Evolutionary conservation across 2,113 vertebrate genomes (phyloP).

Genomic region (Tricholaema leucomelas): DNA sequence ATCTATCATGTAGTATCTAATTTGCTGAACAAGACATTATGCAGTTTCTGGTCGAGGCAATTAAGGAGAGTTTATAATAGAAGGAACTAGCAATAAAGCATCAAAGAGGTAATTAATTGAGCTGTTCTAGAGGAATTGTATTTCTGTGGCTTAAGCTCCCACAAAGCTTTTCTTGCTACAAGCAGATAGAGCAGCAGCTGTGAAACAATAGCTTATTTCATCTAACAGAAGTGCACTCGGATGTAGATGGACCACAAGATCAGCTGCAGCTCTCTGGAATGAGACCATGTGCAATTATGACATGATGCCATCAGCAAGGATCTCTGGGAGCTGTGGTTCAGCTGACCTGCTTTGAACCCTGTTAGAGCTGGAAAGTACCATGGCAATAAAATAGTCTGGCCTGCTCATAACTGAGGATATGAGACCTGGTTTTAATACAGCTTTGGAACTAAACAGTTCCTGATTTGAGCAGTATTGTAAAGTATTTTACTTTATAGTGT

Average conservation of each 20-base stretch:
- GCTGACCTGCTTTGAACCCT: not conserved
- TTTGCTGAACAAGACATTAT: not conserved
- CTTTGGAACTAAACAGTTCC: not conserved
- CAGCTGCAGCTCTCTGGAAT: conserved; percentile 3
- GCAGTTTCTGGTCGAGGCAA: not conserved
- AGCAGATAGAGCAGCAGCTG: not conserved
- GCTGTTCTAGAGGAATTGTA: not conserved
- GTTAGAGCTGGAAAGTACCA: not conserved
- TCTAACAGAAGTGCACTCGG: not conserved
- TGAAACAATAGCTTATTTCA: not conserved
- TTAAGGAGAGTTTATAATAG: not conserved
- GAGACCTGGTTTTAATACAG: not conserved
- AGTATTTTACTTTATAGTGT: not conserved
- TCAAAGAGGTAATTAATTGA: not conserved
- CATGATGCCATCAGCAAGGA: not conserved
- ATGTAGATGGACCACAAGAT: not conserved
- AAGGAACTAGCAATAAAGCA: not conserved
- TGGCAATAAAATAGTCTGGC: not conserved
- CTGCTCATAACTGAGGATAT: not conserved
- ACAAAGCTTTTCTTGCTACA: not conserved
- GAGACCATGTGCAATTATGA: not conserved
- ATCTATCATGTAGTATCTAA: not conserved
- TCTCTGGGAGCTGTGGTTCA: not conserved
- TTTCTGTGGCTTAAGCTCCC: not conserved
- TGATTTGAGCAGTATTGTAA: not conserved